Conservation (phyloP, 2,797 vertebrate species). For the Novumbra hubbsi region DNA sequence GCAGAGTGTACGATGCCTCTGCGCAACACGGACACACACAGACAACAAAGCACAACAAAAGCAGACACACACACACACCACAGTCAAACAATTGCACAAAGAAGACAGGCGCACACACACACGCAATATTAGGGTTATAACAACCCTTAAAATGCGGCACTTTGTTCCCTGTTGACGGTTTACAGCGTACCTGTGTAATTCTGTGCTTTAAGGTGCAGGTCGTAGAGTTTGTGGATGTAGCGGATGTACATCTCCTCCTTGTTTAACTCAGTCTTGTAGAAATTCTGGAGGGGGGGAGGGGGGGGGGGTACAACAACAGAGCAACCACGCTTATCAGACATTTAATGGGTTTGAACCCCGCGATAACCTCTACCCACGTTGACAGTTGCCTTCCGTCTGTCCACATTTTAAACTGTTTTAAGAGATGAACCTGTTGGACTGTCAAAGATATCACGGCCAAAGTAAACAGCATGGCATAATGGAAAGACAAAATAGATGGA, state of each 20-base stretch:
- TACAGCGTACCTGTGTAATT: conserved; percentile 85
- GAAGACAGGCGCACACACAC: conserved; percentile 16
- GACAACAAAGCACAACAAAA: conserved; percentile 21
- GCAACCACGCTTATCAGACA: not conserved
- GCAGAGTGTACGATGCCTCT: conserved; percentile 96
- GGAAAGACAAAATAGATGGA: not conserved
- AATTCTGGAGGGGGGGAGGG: conserved; percentile 80
- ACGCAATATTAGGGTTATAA: not conserved
- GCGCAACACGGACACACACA: conserved; percentile 33
- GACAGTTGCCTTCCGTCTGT: conserved; percentile 7
- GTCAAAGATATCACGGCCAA: conserved; percentile 6
- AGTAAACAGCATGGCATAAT: not conserved
- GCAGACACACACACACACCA: conserved; percentile 13
- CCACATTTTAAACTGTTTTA: conserved; percentile 23
- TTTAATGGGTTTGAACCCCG: not conserved
- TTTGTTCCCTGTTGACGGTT: not conserved
- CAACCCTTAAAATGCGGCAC: not conserved
- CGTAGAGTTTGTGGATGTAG: conserved; percentile 98
- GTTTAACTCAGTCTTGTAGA: conserved; percentile 98
- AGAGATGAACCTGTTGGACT: conserved; percentile 21
- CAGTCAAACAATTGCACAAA: not conserved
- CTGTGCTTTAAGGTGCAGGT: conserved; percentile 96
- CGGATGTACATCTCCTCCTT: conserved; percentile 99
- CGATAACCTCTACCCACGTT: not conserved
- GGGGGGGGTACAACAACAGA: not conserved